Conservation (phyloP, 2,113 vertebrate genomes). For the Lamprotornis superbus region DNA sequence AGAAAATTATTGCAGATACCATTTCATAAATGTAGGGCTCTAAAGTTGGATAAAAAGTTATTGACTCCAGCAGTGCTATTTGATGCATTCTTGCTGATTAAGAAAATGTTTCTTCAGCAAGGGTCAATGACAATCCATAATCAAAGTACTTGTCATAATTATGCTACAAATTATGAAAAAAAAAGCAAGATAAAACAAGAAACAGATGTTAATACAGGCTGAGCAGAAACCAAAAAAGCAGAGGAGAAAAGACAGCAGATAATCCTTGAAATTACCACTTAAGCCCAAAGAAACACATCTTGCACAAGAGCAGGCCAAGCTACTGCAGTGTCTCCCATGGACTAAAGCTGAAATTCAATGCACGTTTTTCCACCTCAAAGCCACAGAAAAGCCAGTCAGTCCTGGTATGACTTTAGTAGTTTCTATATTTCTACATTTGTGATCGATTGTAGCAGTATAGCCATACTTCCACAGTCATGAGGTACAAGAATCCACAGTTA, state of each 20-base stretch:
- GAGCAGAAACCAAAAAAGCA: neutral
- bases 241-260: neutral
- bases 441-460: neutral
- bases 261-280: neutral
- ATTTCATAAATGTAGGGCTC: neutral
- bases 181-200: neutral
- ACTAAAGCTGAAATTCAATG: neutral
- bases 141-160: conserved; percentile 26
- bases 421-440: neutral
- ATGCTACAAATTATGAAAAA: neutral
- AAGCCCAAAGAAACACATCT: neutral
- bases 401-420: neutral
- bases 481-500: neutral
- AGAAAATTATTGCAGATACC: neutral
- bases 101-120: neutral
- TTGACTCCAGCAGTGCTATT: neutral
- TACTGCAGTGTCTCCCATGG: neutral
- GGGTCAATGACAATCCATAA: neutral
- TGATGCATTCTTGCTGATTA: neutral
- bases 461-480: neutral
- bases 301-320: neutral
- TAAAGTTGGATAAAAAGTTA: neutral
- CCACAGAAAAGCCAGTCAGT: neutral
- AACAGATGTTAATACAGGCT: neutral
- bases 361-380: neutral